phyloP scores from a whole-genome alignment of 2,113 vertebrate species.

The Myocastor coypus region DNA sequence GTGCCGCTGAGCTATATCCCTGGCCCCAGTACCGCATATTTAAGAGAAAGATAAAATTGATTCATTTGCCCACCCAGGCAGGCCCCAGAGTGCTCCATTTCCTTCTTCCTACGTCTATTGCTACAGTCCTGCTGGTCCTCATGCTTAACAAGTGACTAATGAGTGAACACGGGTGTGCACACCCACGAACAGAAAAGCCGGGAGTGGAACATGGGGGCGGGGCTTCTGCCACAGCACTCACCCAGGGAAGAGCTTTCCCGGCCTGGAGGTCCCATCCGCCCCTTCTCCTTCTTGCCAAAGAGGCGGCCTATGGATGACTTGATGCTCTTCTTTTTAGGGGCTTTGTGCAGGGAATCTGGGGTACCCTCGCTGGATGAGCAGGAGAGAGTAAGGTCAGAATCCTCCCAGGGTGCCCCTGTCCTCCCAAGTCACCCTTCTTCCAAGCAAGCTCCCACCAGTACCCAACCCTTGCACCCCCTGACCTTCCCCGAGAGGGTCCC shows the following conservation, averaged over 20 bases:
- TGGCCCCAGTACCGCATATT: neutral
- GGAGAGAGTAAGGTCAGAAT: neutral
- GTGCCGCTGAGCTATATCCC: too few species aligned
- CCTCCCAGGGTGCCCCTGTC: neutral
- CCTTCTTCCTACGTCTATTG: neutral
- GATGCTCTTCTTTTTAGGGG: slow-evolving; percentile 97
- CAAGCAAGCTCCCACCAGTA: neutral
- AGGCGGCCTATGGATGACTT: slow-evolving; percentile 96
- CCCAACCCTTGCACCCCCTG: neutral
- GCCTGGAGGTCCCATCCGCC: slow-evolving; percentile 91
- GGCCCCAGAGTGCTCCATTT: neutral
- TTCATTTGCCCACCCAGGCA: neutral
- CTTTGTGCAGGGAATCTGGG: slow-evolving; percentile 95
- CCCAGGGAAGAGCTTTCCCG: slow-evolving; percentile 92
- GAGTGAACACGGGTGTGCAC: neutral
- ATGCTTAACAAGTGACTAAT: neutral
- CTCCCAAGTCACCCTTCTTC: neutral
- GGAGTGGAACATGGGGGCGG: too few species aligned
- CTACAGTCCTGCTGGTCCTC: neutral
- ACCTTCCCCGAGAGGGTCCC: slow-evolving; percentile 92
- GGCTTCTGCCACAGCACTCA: slow-evolving; percentile 67
- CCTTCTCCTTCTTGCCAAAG: slow-evolving; percentile 96
- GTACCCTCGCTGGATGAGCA: slow-evolving; percentile 82
- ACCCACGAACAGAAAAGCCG: neutral
- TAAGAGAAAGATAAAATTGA: neutral